Percentiles rank a stretch among this genome's conserved stretches.
phyloP scores from a whole-genome alignment of 2,797 vertebrate species.

The Coregonus ussuriensis region DNA sequence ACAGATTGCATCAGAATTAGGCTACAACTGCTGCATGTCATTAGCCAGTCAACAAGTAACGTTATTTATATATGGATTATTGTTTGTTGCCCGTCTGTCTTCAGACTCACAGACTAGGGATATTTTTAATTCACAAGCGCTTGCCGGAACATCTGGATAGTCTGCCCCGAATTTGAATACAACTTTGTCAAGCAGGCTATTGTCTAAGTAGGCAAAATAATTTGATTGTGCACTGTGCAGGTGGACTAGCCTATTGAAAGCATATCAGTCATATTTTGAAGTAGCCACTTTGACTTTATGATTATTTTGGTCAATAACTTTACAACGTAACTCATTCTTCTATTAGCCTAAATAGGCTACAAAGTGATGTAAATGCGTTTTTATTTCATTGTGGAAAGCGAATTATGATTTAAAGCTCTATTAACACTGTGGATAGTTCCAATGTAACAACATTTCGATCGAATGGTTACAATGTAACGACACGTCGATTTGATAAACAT shows the following conservation, averaged over 20 bases:
- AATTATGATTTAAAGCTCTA: background rate
- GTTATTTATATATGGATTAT: no score
- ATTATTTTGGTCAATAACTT: background rate
- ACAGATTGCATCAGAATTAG: background rate
- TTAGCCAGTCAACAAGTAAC: no score
- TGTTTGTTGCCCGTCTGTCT: no score
- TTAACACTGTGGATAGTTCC: background rate
- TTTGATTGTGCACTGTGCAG: background rate
- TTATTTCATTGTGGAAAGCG: background rate
- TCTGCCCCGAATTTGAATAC: no score
- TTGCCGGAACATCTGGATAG: no score
- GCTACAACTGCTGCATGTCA: no score
- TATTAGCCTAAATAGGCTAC: background rate
- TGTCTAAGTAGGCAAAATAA: no score
- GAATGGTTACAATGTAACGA: background rate
- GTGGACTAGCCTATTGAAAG: background rate
- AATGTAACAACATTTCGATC: constrained; percentile 1
- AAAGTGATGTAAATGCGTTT: background rate
- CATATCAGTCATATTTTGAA: background rate
- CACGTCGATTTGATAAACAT: background rate
- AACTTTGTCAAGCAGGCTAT: no score
- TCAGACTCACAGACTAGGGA: no score
- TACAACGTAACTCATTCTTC: background rate
- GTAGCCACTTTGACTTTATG: background rate
- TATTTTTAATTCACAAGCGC: no score